A percentile compares a stretch with the other conserved stretches of the same genome.
Conservation (phyloP, 35 echinoderm and acorn worm genomes). For the Acanthaster planci region DNA sequence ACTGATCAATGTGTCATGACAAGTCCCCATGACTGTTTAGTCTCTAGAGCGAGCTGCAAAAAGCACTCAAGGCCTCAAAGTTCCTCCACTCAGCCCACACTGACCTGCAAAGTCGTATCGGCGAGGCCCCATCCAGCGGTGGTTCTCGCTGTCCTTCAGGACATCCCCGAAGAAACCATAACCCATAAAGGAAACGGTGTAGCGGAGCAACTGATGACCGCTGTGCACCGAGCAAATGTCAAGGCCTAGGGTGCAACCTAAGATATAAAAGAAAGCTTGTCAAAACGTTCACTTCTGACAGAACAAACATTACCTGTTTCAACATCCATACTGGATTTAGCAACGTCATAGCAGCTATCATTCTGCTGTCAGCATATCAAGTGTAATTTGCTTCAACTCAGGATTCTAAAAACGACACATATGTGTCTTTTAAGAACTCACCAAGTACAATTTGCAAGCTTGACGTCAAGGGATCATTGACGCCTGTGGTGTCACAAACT, state of each 20-base stretch:
- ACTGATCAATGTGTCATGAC: too few species aligned
- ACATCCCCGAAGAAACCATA: slow-evolving; percentile 98
- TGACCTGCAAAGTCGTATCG: slow-evolving; percentile 90
- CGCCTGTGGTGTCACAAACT: slow-evolving; percentile 84
- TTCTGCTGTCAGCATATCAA: too few species aligned
- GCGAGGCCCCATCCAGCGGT: slow-evolving; percentile 86
- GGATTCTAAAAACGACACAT: too few species aligned
- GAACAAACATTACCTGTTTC: too few species aligned
- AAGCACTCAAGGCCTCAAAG: too few species aligned
- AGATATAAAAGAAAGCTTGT: neutral
- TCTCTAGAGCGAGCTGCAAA: too few species aligned
- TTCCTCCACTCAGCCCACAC: neutral
- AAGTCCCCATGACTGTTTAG: too few species aligned
- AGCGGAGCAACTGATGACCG: slow-evolving; percentile 67
- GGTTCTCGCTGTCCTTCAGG: slow-evolving; percentile 88
- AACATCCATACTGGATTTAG: too few species aligned
- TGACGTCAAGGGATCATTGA: slow-evolving; percentile 89
- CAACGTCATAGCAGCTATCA: too few species aligned
- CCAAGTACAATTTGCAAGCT: slow-evolving; percentile 86
- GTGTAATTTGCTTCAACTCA: too few species aligned
- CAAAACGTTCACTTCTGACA: neutral
- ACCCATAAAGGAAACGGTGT: slow-evolving; percentile 88
- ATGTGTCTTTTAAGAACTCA: slow-evolving; percentile 24
- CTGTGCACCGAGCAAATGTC: slow-evolving; percentile 96
- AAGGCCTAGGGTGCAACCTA: slow-evolving; percentile 70